Conservation (phyloP, 2,797 vertebrate species). For the Myotis pilosus region DNA sequence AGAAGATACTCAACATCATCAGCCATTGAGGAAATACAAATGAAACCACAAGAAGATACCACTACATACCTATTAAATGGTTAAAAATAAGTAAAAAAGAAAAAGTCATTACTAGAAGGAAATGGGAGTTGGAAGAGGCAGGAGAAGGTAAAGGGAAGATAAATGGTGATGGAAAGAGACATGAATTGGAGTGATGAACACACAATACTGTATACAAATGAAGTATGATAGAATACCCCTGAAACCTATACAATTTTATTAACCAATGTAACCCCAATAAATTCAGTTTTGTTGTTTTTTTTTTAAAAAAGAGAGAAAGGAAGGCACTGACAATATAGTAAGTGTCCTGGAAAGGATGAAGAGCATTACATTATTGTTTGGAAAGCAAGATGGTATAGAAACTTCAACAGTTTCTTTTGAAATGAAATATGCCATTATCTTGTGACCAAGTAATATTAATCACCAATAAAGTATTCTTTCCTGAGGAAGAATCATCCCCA, state of each 20-base stretch:
- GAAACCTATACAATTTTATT: background rate
- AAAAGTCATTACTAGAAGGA: background rate
- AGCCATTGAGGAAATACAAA: background rate
- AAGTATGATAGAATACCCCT: background rate
- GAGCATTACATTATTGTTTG: background rate
- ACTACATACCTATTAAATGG: background rate
- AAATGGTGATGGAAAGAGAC: background rate
- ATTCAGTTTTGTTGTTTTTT: background rate
- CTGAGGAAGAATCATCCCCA: background rate
- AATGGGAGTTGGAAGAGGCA: background rate
- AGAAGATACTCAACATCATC: background rate
- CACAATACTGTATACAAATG: background rate
- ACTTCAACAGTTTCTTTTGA: background rate
- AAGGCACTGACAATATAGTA: background rate
- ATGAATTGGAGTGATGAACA: background rate
- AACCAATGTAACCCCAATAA: background rate
- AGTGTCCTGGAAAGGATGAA: background rate
- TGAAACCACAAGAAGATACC: background rate
- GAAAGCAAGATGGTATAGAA: background rate
- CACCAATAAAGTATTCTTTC: background rate
- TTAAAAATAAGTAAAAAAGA: background rate
- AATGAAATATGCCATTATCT: background rate
- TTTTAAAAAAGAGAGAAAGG: background rate
- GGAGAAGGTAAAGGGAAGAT: background rate
- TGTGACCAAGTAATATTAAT: background rate